Evolutionary conservation across 2,888 invertebrate genomes (phyloP), one percentile per base, ranked within the genome.

Genomic region (Spicauda simplicius): DNA sequence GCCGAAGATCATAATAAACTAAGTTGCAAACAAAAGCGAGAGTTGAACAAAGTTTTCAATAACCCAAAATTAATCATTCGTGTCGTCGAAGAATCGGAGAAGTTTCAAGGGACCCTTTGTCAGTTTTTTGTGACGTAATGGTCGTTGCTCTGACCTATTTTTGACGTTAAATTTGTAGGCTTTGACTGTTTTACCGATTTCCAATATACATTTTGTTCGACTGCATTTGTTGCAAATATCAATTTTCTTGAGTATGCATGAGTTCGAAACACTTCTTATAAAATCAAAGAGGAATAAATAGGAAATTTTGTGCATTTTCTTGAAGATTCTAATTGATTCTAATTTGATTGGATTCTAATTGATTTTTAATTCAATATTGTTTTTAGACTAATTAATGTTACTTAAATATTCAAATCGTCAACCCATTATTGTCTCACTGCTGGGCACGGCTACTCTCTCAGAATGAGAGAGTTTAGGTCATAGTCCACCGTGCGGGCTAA

Each of bases 1-100:
- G 33, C 14, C n/a, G 19, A 18, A 30, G 53, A 61, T 58, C 58
- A 58, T 53, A 60, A 60, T 60, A 60, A 60, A 60, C 19, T 61
- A 37, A 61, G 53, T 61, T 53, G 53, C 37, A 20, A 33, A 61
- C 61, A 61, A 61, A 61, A 61, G 61, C 53, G 30, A 61, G 53
- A 30, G 37, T 53, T 18, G 53, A 20, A 53, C 37, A 33, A 53
- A 61, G 53, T 37, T 61, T 61, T 61, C 53, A 33, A 45, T 45
- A 45, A 45, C 45, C 45, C 45, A 45, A 45, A 45, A 45, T 45
- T 45, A 45, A 45, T 45, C 61, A 53, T 61, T 53, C 61, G 61
- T 53, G 61, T 61, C 61, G 52, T 37, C 53, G 53, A 53, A 61
- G 53, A 61, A 61, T 61, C 19, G 52, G 14, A 11, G 52, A 53